A percentile compares a stretch with the other conserved stretches of the same genome.
Conservation (phyloP, 2,113 vertebrate species). For the Bubalus kerabau region DNA sequence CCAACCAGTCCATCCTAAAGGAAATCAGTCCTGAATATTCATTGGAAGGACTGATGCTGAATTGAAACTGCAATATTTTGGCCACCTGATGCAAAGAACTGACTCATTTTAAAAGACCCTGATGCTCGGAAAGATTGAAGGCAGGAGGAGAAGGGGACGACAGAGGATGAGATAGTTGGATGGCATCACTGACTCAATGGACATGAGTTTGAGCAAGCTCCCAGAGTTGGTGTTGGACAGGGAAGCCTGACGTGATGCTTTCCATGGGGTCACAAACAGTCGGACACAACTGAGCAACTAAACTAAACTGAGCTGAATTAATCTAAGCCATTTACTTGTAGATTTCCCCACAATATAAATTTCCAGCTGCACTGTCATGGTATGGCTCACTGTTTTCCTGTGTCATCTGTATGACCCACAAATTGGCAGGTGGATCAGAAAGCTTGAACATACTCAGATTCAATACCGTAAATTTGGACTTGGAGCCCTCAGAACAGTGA, state of each 20-base stretch:
- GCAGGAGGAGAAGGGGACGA: rapidly evolving
- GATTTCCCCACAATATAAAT: neutral
- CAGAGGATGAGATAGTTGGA: neutral
- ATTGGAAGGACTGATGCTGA: neutral
- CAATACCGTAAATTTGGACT: neutral
- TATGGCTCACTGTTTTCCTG: neutral
- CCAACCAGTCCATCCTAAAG: neutral
- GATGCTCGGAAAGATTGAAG: neutral
- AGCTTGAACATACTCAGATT: neutral
- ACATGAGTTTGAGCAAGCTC: neutral
- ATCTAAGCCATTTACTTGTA: neutral
- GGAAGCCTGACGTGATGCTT: neutral
- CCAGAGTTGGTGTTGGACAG: rapidly evolving
- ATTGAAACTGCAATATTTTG: neutral
- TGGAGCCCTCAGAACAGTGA: neutral
- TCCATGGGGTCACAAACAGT: neutral
- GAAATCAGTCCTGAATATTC: neutral
- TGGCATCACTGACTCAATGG: neutral
- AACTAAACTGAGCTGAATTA: neutral
- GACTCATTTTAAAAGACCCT: neutral
- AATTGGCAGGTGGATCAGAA: neutral
- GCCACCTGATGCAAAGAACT: neutral
- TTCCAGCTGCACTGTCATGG: neutral
- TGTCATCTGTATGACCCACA: neutral
- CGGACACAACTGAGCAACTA: rapidly evolving